Evolutionary conservation across 2,797 vertebrate species (phyloP).

Genomic region (Gouania willdenowi): DNA sequence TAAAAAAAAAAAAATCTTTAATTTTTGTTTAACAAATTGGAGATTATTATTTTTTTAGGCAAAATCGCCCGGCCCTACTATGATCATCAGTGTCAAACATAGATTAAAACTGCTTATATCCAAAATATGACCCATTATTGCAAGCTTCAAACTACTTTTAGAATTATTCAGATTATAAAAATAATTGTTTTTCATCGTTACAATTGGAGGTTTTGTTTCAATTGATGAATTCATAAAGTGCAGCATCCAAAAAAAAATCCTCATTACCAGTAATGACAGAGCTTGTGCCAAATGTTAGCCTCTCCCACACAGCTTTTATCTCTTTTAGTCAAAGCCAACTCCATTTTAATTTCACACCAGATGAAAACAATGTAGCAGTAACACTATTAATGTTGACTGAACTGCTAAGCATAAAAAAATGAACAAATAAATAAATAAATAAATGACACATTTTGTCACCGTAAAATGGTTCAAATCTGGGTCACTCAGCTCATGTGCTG

Average conservation of each 20-base stretch:
- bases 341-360: slow-evolving; percentile 22
- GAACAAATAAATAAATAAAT: neutral
- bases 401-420: neutral
- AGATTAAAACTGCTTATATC: too few species aligned
- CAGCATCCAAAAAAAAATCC: slow-evolving; percentile 16
- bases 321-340: slow-evolving; percentile 15
- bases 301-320: neutral
- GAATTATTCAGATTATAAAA: too few species aligned
- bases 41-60: too few species aligned
- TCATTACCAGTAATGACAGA: slow-evolving; percentile 14
- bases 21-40: too few species aligned
- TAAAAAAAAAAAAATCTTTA: too few species aligned
- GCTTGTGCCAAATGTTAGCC: slow-evolving; percentile 23
- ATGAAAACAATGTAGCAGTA: slow-evolving; percentile 6
- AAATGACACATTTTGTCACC: neutral
- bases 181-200: too few species aligned
- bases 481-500: slow-evolving; percentile 1
- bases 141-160: too few species aligned
- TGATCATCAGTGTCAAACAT: too few species aligned
- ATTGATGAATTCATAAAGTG: slow-evolving; percentile 2
- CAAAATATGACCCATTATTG: too few species aligned
- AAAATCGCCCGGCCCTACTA: too few species aligned
- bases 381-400: neutral
- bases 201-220: too few species aligned
- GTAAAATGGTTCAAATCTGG: too few species aligned